Evolutionary conservation across 1,140 invertebrate genomes (phyloP), one percentile per base, ranked within the genome.

Genomic region (Calliphora vicina): DNA sequence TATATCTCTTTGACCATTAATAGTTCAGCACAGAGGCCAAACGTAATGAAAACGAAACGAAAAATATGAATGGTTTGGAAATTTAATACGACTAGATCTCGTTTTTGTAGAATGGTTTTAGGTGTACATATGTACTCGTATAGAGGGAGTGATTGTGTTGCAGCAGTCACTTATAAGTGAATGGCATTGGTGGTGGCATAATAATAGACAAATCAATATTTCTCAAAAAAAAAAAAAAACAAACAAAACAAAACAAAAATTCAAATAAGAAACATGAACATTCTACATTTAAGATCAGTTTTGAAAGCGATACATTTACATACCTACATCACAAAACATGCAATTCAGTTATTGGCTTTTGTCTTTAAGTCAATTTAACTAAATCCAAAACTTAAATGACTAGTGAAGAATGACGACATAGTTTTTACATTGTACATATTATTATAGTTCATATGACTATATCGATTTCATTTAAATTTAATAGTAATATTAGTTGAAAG

Each of bases 1-100:
- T 25, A 67, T 67, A 67, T 67, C 61, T 67, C 61, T 67, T 23
- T 67, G 61, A 67, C 61, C 61, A 67, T 23, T 67, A 67, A 23
- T 67, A 67, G 20, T 67, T 67, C 61, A 67, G 12, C 61, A 20
- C 2, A 67, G 61, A 67, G 61, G 61, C 61, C 20, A 67, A 23
- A 20, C 10, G 23, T 67, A 67, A 67, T 23, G 2, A 61, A n/a
- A 61, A 61, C 13, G 50, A n/a, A n/a, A n/a, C 2, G 17, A n/a
- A 35, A 35, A 67, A 67, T 67, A 67, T 67, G 57, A 67, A 67
- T 23, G 61, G n/a, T n/a, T 50, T 67, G 20, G n/a, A 10, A 23
- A 67, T 67, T 25, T 23, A 50, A 50, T 50, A 50, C 17, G 45
- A 17, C 17, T 50, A 50, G 45, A 50, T 50, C 12, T n/a, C n/a